These are phyloP conservation scores for Phrynocephalus guinanensis DNA, from an alignment of 2,797 vertebrate species.

Conservation along the genomic window DNA sequence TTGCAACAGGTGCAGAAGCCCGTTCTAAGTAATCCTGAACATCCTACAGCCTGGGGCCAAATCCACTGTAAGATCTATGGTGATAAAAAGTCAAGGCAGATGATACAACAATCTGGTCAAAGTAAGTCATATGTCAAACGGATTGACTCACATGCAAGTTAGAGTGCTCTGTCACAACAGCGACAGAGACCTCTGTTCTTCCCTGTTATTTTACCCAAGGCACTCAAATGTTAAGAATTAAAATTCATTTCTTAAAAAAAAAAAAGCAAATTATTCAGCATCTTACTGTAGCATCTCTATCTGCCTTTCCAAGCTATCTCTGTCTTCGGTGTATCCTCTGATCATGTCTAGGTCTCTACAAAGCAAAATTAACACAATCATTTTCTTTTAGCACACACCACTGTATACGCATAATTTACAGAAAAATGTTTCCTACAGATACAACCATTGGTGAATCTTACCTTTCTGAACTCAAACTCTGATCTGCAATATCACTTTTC, in stretches of 20 bases:
- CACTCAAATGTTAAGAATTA: neutral
- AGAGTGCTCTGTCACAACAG: neutral
- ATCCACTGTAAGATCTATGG: neutral
- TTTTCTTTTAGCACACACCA: neutral
- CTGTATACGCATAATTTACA: neutral
- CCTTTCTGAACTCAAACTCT: slow-evolving; percentile 91
- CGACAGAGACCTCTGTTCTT: neutral
- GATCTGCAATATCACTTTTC: slow-evolving; percentile 94
- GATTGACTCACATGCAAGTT: neutral
- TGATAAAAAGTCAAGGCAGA: neutral
- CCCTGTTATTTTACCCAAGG: neutral
- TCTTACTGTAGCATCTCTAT: slow-evolving; percentile 96
- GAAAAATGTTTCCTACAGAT: neutral
- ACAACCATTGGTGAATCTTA: slow-evolving; percentile 69
- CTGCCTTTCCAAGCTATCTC: slow-evolving; percentile 91
- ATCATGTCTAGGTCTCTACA: slow-evolving; percentile 92
- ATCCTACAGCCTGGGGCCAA: neutral
- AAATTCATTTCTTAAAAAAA: neutral
- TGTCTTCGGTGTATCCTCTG: slow-evolving; percentile 89
- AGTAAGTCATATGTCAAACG: neutral
- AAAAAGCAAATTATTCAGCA: slow-evolving; percentile 52
- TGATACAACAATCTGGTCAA: neutral
- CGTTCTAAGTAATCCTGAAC: neutral
- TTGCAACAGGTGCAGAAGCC: neutral
- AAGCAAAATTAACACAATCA: slow-evolving; percentile 62